These are phyloP conservation scores for Tetragonula carbonaria DNA, from an alignment of 2,888 invertebrate genomes.

Conservation along the genomic window DNA sequence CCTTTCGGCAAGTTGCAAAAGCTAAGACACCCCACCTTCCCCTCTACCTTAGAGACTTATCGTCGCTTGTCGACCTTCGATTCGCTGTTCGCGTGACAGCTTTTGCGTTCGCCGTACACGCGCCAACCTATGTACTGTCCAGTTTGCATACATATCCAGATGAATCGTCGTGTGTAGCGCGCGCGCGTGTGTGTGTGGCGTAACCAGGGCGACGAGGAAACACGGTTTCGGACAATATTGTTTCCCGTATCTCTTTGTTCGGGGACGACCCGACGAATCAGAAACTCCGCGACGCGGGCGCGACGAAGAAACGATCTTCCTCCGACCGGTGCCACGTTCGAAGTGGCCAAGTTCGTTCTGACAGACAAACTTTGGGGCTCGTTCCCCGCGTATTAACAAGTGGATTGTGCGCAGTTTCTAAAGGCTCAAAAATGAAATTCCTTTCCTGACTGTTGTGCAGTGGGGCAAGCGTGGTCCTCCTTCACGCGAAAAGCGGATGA, in stretches of 20 bases:
- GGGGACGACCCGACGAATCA: background rate
- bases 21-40: constrained; percentile 25
- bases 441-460: too few relatives aligned
- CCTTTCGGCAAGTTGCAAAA: constrained; percentile 38
- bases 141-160: constrained; percentile 21
- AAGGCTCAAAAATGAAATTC: too few relatives aligned
- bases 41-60: background rate
- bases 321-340: background rate
- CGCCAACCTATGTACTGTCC: background rate
- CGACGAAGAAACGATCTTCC: constrained; percentile 1
- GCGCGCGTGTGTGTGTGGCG: background rate
- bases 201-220: constrained; percentile 4
- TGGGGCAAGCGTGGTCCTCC: too few relatives aligned
- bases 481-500: too few relatives aligned
- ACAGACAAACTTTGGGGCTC: background rate
- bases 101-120: background rate
- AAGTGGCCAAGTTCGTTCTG: constrained; percentile 14
- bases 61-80: constrained; percentile 60
- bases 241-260: constrained; percentile 21
- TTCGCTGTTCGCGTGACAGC: constrained; percentile 30
- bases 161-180: background rate
- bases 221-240: constrained; percentile 26
- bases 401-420: too few relatives aligned
- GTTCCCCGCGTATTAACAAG: too few relatives aligned
- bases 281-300: constrained; percentile 3